Percentiles rank a stretch among this genome's conserved stretches.
Conservation (phyloP, 2,888 invertebrate species). For the Drosophila lacicola region DNA sequence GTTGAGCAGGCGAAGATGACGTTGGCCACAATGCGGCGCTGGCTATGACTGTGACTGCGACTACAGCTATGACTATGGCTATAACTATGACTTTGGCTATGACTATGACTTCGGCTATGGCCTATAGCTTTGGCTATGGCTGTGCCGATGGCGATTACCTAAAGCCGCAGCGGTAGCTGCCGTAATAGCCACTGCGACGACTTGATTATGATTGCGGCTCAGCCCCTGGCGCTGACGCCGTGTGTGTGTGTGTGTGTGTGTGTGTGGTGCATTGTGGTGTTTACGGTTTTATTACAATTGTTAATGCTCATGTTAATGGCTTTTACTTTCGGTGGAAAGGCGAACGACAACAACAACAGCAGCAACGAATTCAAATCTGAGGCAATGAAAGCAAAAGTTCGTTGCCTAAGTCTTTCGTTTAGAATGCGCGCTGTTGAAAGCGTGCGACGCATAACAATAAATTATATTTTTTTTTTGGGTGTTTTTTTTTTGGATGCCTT, state of each 20-base stretch:
- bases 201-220: slow-evolving; percentile 52
- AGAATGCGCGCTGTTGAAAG: slow-evolving; percentile 64
- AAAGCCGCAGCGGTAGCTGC: slow-evolving; percentile 50
- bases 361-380: slow-evolving; percentile 32
- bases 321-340: slow-evolving; percentile 68
- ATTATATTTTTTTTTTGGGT: slow-evolving; percentile 29
- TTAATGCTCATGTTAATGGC: slow-evolving; percentile 60
- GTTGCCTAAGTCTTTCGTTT: slow-evolving; percentile 57
- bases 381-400: slow-evolving; percentile 54
- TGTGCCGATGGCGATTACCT: slow-evolving; percentile 58
- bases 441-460: slow-evolving; percentile 62
- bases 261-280: slow-evolving; percentile 16
- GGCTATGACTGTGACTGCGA: slow-evolving; percentile 8
- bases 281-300: slow-evolving; percentile 59
- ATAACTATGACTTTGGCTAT: slow-evolving; percentile 20
- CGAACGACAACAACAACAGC: slow-evolving; percentile 6
- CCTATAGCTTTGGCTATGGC: slow-evolving; percentile 27
- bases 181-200: slow-evolving; percentile 63
- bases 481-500: slow-evolving; percentile 34
- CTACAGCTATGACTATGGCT: slow-evolving; percentile 2
- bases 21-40: slow-evolving; percentile 44
- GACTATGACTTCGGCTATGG: slow-evolving; percentile 4
- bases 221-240: slow-evolving; percentile 37
- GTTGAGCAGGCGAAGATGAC: slow-evolving; percentile 66
- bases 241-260: slow-evolving; percentile 11